Conservation (phyloP, 2,888 invertebrate species). For the Petrophora chlorosata region DNA sequence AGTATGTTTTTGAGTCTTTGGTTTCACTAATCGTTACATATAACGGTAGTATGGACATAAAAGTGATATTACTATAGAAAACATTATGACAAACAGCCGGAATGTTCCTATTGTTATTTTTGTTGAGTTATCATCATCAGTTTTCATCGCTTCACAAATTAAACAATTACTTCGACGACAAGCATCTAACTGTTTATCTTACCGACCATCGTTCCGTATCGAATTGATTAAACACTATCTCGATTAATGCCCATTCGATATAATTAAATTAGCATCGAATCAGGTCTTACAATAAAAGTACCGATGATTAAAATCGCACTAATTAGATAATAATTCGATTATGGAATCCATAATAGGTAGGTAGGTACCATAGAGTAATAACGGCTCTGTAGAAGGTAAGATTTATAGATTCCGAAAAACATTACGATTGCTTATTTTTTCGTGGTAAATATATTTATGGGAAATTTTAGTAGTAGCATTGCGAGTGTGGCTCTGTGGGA, state of each 20-base stretch:
- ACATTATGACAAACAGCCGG: too few relatives aligned
- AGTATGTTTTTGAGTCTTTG: too few relatives aligned
- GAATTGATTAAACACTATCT: conserved; percentile 34
- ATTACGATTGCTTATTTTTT: too few relatives aligned
- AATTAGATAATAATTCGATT: conserved; percentile 48
- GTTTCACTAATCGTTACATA: too few relatives aligned
- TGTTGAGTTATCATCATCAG: background rate
- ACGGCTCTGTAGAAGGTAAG: too few relatives aligned
- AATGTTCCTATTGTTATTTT: background rate
- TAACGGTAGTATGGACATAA: background rate
- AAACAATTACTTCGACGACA: conserved; percentile 17
- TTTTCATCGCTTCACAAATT: conserved; percentile 8
- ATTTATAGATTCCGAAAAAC: too few relatives aligned
- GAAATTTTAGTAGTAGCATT: too few relatives aligned
- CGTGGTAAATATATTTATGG: too few relatives aligned
- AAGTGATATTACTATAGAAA: background rate
- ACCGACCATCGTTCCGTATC: conserved; percentile 23
- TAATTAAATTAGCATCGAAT: conserved; percentile 54
- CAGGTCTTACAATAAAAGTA: conserved; percentile 46
- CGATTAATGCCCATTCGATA: conserved; percentile 47
- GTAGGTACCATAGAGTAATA: too few relatives aligned
- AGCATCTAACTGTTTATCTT: conserved; percentile 23
- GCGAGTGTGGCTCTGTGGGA: too few relatives aligned
- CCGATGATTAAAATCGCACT: conserved; percentile 37
- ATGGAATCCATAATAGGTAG: conserved; percentile 31